Evolutionary conservation across 1,140 invertebrate species (phyloP).

Genomic region (Drosophila albomicans): DNA sequence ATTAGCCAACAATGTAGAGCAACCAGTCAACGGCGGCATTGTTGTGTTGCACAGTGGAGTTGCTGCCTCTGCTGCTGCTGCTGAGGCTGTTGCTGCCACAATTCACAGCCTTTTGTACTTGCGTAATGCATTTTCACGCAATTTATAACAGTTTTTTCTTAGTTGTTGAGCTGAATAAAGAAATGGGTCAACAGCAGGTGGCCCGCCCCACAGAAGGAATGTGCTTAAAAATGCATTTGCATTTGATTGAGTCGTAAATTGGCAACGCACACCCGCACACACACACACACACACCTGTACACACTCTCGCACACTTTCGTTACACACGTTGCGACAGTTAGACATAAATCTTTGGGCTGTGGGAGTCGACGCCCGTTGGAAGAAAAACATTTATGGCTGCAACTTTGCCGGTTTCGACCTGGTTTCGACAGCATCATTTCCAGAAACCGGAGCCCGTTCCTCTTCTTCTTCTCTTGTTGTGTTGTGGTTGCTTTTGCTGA

Average conservation of each 20-base stretch:
- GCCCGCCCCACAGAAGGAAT: slow-evolving; percentile 43
- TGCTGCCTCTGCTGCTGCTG: slow-evolving; percentile 40
- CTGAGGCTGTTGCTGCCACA: slow-evolving; percentile 56
- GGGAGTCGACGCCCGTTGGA: slow-evolving; percentile 58
- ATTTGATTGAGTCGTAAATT: slow-evolving; percentile 82
- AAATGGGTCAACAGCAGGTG: slow-evolving; percentile 64
- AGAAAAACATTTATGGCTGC: slow-evolving; percentile 46
- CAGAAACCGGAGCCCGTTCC: slow-evolving; percentile 48
- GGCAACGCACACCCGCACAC: slow-evolving; percentile 63
- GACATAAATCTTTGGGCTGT: slow-evolving; percentile 75
- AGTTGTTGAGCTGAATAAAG: slow-evolving; percentile 18
- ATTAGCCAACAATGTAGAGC: slow-evolving; percentile 77
- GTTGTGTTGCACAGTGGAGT: slow-evolving; percentile 38
- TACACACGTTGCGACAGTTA: slow-evolving; percentile 27
- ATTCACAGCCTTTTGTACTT: slow-evolving; percentile 82
- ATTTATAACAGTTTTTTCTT: slow-evolving; percentile 76
- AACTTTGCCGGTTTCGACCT: slow-evolving; percentile 62
- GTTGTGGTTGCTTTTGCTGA: slow-evolving; percentile 38
- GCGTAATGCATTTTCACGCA: slow-evolving; percentile 82
- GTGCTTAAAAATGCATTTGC: slow-evolving; percentile 70
- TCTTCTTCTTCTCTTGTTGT: slow-evolving; percentile 4
- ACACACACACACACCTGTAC: slow-evolving; percentile 3
- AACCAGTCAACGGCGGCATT: slow-evolving; percentile 64
- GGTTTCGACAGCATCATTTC: slow-evolving; percentile 75
- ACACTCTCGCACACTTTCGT: background rate